Evolutionary conservation across 1,140 invertebrate genomes (phyloP).

Genomic region (Ctenoplectra terminalis): DNA sequence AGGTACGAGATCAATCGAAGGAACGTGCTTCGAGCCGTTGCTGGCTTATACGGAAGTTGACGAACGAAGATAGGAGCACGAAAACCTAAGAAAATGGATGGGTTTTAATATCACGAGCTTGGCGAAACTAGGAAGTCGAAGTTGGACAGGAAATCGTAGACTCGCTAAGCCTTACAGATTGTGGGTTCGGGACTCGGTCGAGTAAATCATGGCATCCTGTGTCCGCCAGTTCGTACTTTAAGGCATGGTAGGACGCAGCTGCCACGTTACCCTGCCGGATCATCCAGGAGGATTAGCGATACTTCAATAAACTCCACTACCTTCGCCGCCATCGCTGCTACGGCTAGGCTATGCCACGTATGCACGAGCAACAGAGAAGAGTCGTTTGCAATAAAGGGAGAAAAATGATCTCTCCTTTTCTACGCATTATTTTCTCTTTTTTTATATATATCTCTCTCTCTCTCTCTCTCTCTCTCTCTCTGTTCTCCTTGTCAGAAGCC

Average conservation of each 20-base stretch:
- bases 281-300: constrained; percentile 73
- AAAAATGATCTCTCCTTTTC: background rate
- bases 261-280: constrained; percentile 68
- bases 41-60: constrained; percentile 1
- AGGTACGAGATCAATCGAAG: constrained; percentile 32
- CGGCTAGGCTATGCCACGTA: constrained; percentile 12
- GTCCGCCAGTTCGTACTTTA: constrained; percentile 71
- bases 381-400: too few species aligned
- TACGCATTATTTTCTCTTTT: too few species aligned
- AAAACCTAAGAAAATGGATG: constrained; percentile 75
- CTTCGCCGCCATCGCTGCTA: constrained; percentile 33
- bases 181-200: constrained; percentile 73
- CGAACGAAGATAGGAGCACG: constrained; percentile 47
- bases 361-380: background rate
- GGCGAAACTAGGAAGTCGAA: constrained; percentile 52
- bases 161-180: constrained; percentile 79
- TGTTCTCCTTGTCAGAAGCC: too few species aligned
- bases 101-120: constrained; percentile 77
- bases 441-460: too few species aligned
- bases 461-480: too few species aligned
- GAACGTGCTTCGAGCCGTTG: constrained; percentile 12
- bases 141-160: constrained; percentile 65
- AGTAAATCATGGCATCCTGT: constrained; percentile 78
- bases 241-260: constrained; percentile 72
- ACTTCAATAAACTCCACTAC: constrained; percentile 72